Evolutionary conservation across 2,888 invertebrate genomes (phyloP).

Genomic region (Tiliacea citrago): DNA sequence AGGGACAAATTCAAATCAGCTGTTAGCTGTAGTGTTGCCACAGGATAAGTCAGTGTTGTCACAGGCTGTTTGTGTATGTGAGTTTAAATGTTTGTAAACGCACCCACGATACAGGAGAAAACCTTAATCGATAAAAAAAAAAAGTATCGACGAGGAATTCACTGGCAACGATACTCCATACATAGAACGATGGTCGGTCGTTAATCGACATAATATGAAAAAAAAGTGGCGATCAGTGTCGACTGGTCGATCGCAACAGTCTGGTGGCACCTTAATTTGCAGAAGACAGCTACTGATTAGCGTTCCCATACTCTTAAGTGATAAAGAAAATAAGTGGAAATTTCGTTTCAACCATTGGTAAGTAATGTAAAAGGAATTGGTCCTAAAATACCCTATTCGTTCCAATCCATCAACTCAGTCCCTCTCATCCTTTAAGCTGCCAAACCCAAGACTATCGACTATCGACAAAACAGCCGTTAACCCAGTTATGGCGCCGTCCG

Average conservation of each 20-base stretch:
- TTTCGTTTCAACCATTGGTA: slow-evolving; percentile 14
- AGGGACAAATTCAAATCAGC: no score
- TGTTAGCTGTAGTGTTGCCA: no score
- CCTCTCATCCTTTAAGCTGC: slow-evolving; percentile 39
- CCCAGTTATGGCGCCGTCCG: slow-evolving; percentile 77
- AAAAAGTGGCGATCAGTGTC: not conserved
- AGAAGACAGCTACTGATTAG: not conserved
- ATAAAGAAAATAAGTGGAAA: not conserved
- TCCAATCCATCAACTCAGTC: slow-evolving; percentile 31
- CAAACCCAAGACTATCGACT: slow-evolving; percentile 59
- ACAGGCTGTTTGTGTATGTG: no score
- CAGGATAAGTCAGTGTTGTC: no score
- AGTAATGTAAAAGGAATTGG: slow-evolving; percentile 44
- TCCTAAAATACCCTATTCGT: slow-evolving; percentile 30
- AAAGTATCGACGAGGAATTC: not conserved
- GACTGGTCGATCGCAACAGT: not conserved
- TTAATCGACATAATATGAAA: not conserved
- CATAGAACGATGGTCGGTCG: not conserved
- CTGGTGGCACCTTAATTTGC: not conserved
- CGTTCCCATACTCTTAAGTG: not conserved
- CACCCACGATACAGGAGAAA: no score
- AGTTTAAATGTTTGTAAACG: no score
- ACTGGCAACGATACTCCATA: not conserved
- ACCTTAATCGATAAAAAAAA: no score
- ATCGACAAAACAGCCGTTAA: slow-evolving; percentile 81